Evolutionary conservation across 64 coral and sea anemone genomes (phyloP), one percentile per base, ranked within the genome.

Genomic region (Porites lutea): DNA sequence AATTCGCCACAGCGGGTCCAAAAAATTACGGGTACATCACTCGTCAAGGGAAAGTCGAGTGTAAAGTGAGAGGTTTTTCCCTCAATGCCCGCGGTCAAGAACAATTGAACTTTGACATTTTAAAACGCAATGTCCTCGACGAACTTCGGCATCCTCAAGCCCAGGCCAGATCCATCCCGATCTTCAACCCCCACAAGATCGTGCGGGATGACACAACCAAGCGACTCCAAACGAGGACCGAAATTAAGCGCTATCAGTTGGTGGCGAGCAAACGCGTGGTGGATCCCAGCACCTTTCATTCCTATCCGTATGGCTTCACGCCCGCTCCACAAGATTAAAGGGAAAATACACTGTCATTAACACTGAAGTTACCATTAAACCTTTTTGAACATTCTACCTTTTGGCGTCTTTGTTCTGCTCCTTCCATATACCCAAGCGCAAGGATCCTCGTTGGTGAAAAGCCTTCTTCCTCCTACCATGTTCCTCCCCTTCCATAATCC

Each of bases 1-100:
- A 90, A 65, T 79, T 89, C 58, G 74, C 54, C 2, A 63, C 88
- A n/a, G 88, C 52, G 0, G 75, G 75, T 0, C 59, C 75, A 2
- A 90, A 71, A 43, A 79, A 69, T 70, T 90, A 81, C 22, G 88
- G 50, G 0, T 75, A 88, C 69, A 53, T 8, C 1, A 88, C 86
- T 2, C 2, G 67, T 4, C 0, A 88, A 67, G 86, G 50, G 0
- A 88, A 67, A 23, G 6, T 16, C 7, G 75, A 52, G 15, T 5
- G 16, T 12, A 81, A 90, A 71, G 76, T 79, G 4, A 15, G 76
- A 53, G 61, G 77, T 0, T 90, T 90, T 14, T 55, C 44, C 1
- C n/a, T 79, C 0, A 90, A 80, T 52, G 2, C 2, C 1, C 73
- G 66, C 63, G 60, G 60, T 2, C 52, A 57, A 6, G 53, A 16